Evolutionary conservation across 2,797 vertebrate species (phyloP).

Genomic region (Sandelia bainsii): DNA sequence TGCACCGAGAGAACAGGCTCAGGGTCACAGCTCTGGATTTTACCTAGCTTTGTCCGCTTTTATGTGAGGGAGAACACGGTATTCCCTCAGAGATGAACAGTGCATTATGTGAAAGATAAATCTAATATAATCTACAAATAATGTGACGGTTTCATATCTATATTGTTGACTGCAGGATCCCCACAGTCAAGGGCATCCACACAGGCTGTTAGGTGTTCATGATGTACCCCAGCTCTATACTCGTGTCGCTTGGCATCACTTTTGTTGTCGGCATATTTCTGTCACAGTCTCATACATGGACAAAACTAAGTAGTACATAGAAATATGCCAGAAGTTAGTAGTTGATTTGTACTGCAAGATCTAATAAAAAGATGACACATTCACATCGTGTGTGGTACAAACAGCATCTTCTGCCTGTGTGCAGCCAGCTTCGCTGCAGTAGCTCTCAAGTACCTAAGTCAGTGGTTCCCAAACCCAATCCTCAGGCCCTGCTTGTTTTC

Average conservation of each 20-base stretch:
- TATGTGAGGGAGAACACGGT: fast-evolving
- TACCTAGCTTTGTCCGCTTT: background rate
- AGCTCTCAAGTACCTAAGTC: background rate
- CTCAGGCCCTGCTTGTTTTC: too few species aligned
- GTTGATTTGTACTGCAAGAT: background rate
- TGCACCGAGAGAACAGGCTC: background rate
- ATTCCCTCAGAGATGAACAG: fast-evolving
- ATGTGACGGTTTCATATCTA: background rate
- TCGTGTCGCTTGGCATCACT: background rate
- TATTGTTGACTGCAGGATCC: background rate
- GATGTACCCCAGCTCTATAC: background rate
- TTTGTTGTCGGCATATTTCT: background rate
- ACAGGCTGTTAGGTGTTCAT: background rate
- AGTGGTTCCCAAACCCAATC: too few species aligned
- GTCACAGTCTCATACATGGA: background rate
- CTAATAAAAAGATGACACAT: background rate
- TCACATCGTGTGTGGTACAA: background rate
- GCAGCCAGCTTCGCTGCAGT: background rate
- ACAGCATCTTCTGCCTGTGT: background rate
- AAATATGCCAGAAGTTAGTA: background rate
- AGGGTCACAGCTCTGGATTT: conserved; percentile 32
- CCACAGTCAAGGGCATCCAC: conserved; percentile 15
- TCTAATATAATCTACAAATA: too few species aligned
- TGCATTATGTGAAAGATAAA: too few species aligned
- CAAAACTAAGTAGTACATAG: too few species aligned